A percentile compares a stretch with the other conserved stretches of the same genome.
phyloP scores from a whole-genome alignment of 1,140 invertebrate genomes.

The Drosophila ambigua region DNA sequence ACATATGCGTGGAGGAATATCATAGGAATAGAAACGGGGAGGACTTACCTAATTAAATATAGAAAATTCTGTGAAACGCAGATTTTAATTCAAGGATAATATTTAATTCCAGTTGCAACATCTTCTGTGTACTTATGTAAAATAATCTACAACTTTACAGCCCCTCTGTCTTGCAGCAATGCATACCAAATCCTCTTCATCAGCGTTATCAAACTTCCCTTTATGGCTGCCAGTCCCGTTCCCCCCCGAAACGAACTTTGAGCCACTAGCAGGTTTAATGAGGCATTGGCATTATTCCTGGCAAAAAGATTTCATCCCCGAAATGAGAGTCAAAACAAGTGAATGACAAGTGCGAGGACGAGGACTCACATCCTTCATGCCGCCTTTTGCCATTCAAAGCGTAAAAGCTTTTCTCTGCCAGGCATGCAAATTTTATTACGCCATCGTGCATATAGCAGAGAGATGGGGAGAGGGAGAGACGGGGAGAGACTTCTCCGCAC shows the following conservation, averaged over 20 bases:
- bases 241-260: neutral
- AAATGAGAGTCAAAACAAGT: constrained; percentile 15
- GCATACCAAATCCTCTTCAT: no score
- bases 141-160: no score
- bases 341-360: constrained; percentile 28
- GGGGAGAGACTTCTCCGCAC: neutral
- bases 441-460: neutral
- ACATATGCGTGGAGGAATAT: no score
- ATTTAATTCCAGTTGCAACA: no score
- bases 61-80: no score
- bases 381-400: neutral
- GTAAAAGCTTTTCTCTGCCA: constrained; percentile 53
- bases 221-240: neutral
- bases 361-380: no score
- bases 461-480: neutral
- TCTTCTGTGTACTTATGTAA: no score
- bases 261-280: constrained; percentile 35
- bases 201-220: neutral
- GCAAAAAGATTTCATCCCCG: constrained; percentile 16
- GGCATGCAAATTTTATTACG: constrained; percentile 48
- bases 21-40: no score
- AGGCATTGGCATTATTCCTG: constrained; percentile 21
- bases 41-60: no score
- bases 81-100: no score
- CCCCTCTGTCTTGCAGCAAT: no score